Percentiles rank a stretch among this genome's conserved stretches.
phyloP scores from a whole-genome alignment of 2,888 invertebrate genomes.

The Tholera decimalis region DNA sequence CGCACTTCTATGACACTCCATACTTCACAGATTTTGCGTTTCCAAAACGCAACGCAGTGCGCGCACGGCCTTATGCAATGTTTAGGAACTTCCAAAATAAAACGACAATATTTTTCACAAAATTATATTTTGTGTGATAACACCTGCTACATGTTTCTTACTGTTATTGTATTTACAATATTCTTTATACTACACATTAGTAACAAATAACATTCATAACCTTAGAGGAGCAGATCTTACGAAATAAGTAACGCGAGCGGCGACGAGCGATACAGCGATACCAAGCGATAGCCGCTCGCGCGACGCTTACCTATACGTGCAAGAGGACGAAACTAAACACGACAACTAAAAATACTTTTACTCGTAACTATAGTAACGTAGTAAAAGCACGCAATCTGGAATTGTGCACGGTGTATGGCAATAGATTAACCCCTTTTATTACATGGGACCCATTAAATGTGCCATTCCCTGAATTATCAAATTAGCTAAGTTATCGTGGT shows the following conservation, averaged over 20 bases:
- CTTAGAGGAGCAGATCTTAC: slow-evolving; percentile 90
- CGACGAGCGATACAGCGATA: slow-evolving; percentile 39
- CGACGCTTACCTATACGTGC: slow-evolving; percentile 55
- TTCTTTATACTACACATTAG: slow-evolving; percentile 91
- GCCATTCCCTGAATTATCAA: too few relatives aligned
- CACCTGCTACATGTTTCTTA: slow-evolving; percentile 91
- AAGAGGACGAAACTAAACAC: slow-evolving; percentile 68
- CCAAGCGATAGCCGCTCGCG: slow-evolving; percentile 40
- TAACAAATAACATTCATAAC: slow-evolving; percentile 91
- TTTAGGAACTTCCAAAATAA: slow-evolving; percentile 65
- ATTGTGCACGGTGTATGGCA: too few relatives aligned
- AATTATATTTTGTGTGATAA: slow-evolving; percentile 92
- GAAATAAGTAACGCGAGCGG: slow-evolving; percentile 76
- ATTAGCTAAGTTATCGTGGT: too few relatives aligned
- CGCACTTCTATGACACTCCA: too few relatives aligned
- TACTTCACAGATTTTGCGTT: too few relatives aligned
- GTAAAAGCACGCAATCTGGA: too few relatives aligned
- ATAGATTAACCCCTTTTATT: too few relatives aligned
- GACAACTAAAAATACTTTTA: slow-evolving; percentile 79
- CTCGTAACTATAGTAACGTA: slow-evolving; percentile 77
- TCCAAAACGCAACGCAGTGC: too few relatives aligned
- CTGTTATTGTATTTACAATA: slow-evolving; percentile 90
- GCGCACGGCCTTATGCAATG: too few relatives aligned
- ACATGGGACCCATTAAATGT: too few relatives aligned
- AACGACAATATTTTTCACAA: slow-evolving; percentile 86